Evolutionary conservation across 2,113 vertebrate species (phyloP).

Genomic region (Callospermophilus lateralis): DNA sequence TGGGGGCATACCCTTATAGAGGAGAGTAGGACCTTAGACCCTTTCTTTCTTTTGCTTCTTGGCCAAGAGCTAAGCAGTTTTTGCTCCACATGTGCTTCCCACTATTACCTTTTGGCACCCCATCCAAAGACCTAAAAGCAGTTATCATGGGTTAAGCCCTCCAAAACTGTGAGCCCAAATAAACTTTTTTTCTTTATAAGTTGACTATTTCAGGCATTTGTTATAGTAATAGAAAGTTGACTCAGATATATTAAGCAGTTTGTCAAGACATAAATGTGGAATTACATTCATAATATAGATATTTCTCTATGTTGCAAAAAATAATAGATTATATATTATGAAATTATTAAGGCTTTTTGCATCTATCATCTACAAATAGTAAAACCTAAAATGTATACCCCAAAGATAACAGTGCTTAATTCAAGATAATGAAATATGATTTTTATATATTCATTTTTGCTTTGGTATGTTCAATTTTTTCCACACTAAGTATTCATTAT

Average conservation of each 20-base stretch:
- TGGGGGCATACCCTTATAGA: background rate
- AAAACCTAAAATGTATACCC: background rate
- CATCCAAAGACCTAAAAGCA: background rate
- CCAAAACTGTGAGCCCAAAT: background rate
- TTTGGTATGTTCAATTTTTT: background rate
- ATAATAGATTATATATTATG: constrained; percentile 16
- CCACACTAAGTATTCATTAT: background rate
- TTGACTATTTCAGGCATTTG: background rate
- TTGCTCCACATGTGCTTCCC: too few species aligned
- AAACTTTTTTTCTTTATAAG: background rate
- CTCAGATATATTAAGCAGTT: background rate
- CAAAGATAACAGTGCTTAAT: constrained; percentile 14
- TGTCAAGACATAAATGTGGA: background rate
- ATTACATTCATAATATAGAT: background rate
- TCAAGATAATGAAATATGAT: background rate
- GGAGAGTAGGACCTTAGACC: too few species aligned
- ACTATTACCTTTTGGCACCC: too few species aligned
- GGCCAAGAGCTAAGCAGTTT: background rate
- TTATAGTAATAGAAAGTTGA: background rate
- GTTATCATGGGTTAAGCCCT: too few species aligned
- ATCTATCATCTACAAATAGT: background rate
- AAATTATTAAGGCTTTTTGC: background rate
- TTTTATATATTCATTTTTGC: constrained; percentile 43
- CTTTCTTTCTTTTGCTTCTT: background rate
- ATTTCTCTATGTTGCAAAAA: background rate